Conservation (phyloP, 2,797 vertebrate genomes). For the Darevskia mixta region DNA sequence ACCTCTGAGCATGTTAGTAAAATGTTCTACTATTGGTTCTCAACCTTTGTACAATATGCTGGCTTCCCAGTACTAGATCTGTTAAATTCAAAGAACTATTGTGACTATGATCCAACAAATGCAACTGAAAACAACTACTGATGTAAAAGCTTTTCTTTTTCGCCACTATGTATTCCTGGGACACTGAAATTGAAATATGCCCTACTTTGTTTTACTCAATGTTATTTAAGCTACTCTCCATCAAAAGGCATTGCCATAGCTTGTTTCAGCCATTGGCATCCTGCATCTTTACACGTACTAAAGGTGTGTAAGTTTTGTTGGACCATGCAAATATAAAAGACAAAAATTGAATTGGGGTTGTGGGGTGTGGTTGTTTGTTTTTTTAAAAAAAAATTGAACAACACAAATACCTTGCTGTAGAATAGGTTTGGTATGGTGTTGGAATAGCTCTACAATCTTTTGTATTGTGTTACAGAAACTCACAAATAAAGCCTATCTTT, state of each 20-base stretch:
- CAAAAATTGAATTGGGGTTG: not conserved
- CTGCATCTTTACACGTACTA: not conserved
- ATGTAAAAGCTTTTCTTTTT: not conserved
- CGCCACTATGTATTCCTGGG: not conserved
- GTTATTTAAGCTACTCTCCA: conserved; percentile 5
- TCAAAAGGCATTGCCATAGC: fast-evolving
- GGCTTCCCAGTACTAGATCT: not conserved
- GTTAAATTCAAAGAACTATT: conserved; percentile 16
- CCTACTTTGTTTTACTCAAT: conserved; percentile 26
- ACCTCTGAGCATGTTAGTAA: not conserved
- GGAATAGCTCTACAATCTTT: conserved; percentile 46
- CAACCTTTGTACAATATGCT: fast-evolving
- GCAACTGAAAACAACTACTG: not conserved
- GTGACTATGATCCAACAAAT: not conserved
- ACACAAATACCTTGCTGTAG: conserved; percentile 27
- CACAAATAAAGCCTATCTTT: conserved; percentile 66
- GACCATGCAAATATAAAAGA: conserved; percentile 36
- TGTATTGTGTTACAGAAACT: conserved; percentile 57
- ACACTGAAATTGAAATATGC: not conserved
- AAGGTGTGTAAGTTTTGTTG: conserved; percentile 16
- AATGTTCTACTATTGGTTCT: not conserved
- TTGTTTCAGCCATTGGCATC: conserved; percentile 11
- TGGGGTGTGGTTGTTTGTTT: not conserved
- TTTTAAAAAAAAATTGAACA: conserved; percentile 43
- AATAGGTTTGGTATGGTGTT: conserved; percentile 49